Conservation (phyloP, 2,797 vertebrate species). For the Alca torda region DNA sequence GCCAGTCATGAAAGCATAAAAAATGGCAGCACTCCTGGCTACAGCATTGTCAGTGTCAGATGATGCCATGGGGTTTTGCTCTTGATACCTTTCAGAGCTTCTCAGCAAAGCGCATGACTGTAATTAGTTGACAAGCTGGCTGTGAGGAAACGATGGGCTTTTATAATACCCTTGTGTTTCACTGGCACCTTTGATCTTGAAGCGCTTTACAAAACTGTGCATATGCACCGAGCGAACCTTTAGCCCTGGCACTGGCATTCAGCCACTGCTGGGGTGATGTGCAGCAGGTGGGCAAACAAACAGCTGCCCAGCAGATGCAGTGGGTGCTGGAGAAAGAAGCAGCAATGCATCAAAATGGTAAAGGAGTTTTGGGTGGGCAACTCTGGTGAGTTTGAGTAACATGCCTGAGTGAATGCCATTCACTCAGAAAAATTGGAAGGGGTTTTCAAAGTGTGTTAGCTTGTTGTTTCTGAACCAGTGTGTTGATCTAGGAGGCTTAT, state of each 20-base stretch:
- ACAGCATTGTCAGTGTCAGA: slow-evolving; percentile 10
- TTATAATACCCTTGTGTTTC: background rate
- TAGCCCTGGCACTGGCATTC: background rate
- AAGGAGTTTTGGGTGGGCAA: background rate
- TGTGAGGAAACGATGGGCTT: background rate
- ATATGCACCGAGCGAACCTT: background rate
- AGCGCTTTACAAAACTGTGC: background rate
- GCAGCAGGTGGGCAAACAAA: background rate
- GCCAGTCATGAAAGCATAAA: slow-evolving; percentile 44
- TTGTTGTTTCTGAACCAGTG: background rate
- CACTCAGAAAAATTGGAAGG: background rate
- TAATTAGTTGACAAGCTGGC: slow-evolving; percentile 26
- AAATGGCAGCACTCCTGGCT: background rate
- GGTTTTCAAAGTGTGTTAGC: background rate
- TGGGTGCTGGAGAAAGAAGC: background rate
- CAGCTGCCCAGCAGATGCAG: background rate
- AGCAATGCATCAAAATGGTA: background rate
- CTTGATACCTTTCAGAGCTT: slow-evolving; percentile 24
- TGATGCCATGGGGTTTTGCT: slow-evolving; percentile 26
- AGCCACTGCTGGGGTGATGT: background rate
- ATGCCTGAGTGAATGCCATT: background rate
- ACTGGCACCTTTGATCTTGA: slow-evolving; percentile 25
- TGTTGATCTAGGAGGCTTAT: background rate
- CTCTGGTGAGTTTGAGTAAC: background rate
- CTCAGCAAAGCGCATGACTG: background rate